phyloP scores from a whole-genome alignment of 2,888 invertebrate genomes.

The Drosophila nr. perissopoda region DNA sequence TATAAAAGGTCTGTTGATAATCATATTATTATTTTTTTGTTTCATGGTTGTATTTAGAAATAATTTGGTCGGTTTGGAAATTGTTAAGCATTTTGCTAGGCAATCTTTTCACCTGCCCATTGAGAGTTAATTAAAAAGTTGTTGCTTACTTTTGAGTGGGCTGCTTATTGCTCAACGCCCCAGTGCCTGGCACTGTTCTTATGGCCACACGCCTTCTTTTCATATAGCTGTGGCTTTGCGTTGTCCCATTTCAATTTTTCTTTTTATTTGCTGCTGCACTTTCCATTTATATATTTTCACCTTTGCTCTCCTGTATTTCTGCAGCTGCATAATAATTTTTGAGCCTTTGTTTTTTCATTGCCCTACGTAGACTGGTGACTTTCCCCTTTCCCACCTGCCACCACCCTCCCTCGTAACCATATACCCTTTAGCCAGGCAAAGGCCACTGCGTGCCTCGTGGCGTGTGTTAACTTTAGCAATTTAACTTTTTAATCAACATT shows the following conservation, averaged over 20 bases:
- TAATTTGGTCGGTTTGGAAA: neutral
- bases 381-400: neutral
- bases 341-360: slow-evolving; percentile 40
- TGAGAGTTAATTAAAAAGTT: slow-evolving; percentile 49
- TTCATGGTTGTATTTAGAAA: neutral
- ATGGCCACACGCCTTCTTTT: neutral
- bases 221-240: slow-evolving; percentile 1
- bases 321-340: slow-evolving; percentile 70
- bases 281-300: slow-evolving; percentile 70
- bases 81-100: neutral
- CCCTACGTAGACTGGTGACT: slow-evolving; percentile 16
- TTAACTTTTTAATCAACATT: slow-evolving; percentile 80
- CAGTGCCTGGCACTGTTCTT: slow-evolving; percentile 10
- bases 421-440: slow-evolving; percentile 20
- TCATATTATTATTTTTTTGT: neutral
- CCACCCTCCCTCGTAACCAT: neutral
- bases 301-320: slow-evolving; percentile 58
- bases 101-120: slow-evolving; percentile 2
- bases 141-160: slow-evolving; percentile 23
- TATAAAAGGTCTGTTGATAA: neutral
- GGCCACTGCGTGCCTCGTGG: slow-evolving; percentile 34
- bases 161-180: slow-evolving; percentile 9
- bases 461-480: slow-evolving; percentile 77
- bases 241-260: slow-evolving; percentile 27
- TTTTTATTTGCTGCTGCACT: slow-evolving; percentile 41